Base-by-base conservation (phyloP, 2,113 vertebrate genomes). In the Drymodes brunneopygia region DNA sequence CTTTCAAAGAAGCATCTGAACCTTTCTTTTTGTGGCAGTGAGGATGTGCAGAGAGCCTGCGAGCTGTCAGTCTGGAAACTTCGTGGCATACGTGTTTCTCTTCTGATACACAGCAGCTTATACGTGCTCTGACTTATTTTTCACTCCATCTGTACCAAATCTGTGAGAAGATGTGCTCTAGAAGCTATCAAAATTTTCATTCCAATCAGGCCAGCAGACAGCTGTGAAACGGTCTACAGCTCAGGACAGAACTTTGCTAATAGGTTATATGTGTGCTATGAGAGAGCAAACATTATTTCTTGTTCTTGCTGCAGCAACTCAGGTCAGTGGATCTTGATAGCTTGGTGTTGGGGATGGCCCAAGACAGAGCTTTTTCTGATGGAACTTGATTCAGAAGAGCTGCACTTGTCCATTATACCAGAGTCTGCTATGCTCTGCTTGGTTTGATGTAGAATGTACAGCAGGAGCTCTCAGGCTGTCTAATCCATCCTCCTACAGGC, bases 1-100 rank as follows among this genome's bases (percentile, higher is more conserved):
- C 92, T 96, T 95, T 96, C 94, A 97, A 92, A 96, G 93, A 95
- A 94, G 96, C 64, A 77, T 40, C 51, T 66, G 21, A 22, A 35
- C 24, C n/a, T 67, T 47, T 78, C 62, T 69, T 69, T 66, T 58
- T 31, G 29, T 21, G 58, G n/a, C 36, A 33, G 2, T 2, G 5
- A 9, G 22, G 53, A 74, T 40, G 15, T 21, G 15, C 23, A 71
- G 64, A 50, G 29, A 70, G 22, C 24, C 33, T 8, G 1, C 2
- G 7, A 91, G 54, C 17, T 58, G 61, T 40, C 13, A 0, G 33
- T 17, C 33, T 72, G 57, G 22, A 36, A 87, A 19, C 38, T 72
- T 72, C 24, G 50, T 64, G 64, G 18, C 65, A 57, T 79, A 54
- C 4, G 3, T 48, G 2, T 67, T 89, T 74, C 38, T 69, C 51